Evolutionary conservation across 2,113 vertebrate genomes (phyloP).

Genomic region (Pantherophis guttatus): DNA sequence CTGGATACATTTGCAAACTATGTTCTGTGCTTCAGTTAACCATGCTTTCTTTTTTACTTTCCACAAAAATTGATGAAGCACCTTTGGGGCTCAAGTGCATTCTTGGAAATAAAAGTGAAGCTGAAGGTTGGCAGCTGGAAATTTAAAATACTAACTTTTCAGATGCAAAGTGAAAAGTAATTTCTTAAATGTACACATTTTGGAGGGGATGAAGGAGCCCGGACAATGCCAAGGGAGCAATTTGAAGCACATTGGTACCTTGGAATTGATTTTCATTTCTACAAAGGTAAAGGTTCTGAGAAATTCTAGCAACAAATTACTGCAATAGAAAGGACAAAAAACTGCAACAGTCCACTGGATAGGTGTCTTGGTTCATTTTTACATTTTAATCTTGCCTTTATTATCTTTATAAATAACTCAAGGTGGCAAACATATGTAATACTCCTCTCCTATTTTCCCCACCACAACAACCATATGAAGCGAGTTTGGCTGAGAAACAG

Average conservation of each 20-base stretch:
- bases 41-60: not conserved
- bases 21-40: not conserved
- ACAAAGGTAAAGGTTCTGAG: not conserved
- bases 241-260: not conserved
- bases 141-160: not conserved
- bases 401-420: no score
- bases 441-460: no score
- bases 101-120: not conserved
- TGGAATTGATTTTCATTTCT: not conserved
- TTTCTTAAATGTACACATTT: not conserved
- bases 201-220: not conserved
- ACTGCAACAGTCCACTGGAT: not conserved
- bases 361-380: not conserved
- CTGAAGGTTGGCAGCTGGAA: not conserved
- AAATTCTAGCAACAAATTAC: not conserved
- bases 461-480: no score
- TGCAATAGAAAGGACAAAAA: not conserved
- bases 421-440: no score
- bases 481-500: no score
- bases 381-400: no score
- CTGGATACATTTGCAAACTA: not conserved
- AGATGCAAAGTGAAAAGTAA: not conserved
- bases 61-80: not conserved
- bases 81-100: not conserved
- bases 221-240: not conserved